Base-by-base conservation (phyloP, 2,113 vertebrate genomes). In the Empidonax traillii region DNA sequence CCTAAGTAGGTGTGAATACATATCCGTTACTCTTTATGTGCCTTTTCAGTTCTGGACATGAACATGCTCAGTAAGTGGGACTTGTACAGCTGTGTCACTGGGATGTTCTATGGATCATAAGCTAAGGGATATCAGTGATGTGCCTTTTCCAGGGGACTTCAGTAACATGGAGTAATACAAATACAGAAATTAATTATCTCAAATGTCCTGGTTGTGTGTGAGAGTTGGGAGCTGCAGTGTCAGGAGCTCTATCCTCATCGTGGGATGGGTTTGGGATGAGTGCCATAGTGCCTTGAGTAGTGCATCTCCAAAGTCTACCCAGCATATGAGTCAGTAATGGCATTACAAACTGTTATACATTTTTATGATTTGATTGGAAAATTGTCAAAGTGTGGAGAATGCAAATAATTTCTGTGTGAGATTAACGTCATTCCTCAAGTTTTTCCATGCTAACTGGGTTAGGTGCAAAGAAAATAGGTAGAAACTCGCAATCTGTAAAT, bases 81-180 rank as follows among this genome's bases (percentile, higher is more conserved):
- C 0, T 1, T 5, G 12, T 51, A 14, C 0, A 2, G 41, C 47
- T 1, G 2, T 7, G 23, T 44, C 28, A 44, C 13, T n/a, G 27
- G 53, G 47, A 23, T 62, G 33, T 33, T 68, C 33, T 68, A 33
- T 25, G 27, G 13, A 44, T 49, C 1, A 1, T 43, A 67, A 49
- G 28, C 46, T 27, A 49, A 22, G 59, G 46, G 17, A 5, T 22
- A 41, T 43, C 56, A 67, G 47, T 1, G 1, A 11, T 23, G 53
- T 39, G 35, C 28, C 33, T 62, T 62, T 44, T 35, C 33, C 14
- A 51, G 61, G 24, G 67, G 22, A 8, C 12, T 68, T 5, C 43
- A 9, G 15, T 46, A 35, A 55, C 53, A 14, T 0, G 2, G 35
- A 33, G 20, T 37, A 87, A 28, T 2, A 3, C 22, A 37, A 20